Percentiles rank a stretch among this genome's conserved stretches.
phyloP scores from a whole-genome alignment of 2,113 vertebrate species.

The Cavia porcellus region DNA sequence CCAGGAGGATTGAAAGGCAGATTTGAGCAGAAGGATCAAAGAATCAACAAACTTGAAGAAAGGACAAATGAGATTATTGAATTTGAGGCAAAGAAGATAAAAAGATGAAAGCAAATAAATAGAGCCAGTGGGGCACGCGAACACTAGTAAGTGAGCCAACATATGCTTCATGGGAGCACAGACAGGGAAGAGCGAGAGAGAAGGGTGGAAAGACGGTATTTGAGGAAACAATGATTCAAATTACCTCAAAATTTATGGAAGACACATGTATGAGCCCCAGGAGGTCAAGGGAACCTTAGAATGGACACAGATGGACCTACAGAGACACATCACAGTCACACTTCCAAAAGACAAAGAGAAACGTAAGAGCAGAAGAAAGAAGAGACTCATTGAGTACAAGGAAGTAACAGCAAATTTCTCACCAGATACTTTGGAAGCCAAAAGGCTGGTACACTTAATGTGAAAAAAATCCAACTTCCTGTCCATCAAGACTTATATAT shows the following conservation, averaged over 20 bases:
- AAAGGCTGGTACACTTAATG: neutral
- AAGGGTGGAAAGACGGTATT: neutral
- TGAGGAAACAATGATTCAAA: neutral
- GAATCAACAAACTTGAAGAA: neutral
- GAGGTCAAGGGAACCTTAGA: too few relatives aligned
- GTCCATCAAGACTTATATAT: neutral
- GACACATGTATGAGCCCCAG: neutral
- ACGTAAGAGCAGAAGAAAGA: neutral
- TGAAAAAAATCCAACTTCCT: neutral
- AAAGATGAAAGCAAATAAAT: neutral
- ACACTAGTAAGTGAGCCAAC: neutral
- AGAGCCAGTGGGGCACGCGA: too few relatives aligned
- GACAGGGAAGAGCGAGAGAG: neutral
- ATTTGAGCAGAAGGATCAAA: neutral
- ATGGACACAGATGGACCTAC: neutral
- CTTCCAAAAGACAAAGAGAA: neutral
- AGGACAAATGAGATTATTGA: neutral
- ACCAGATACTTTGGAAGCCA: neutral
- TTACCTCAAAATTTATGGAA: neutral
- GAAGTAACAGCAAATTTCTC: neutral
- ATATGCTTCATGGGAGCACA: too few relatives aligned
- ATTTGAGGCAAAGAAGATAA: neutral
- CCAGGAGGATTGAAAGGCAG: neutral
- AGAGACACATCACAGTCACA: neutral
- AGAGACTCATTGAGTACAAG: too few relatives aligned